Evolutionary conservation across 2,888 invertebrate species (phyloP).

Genomic region (Glyphotaelius pellucidus): DNA sequence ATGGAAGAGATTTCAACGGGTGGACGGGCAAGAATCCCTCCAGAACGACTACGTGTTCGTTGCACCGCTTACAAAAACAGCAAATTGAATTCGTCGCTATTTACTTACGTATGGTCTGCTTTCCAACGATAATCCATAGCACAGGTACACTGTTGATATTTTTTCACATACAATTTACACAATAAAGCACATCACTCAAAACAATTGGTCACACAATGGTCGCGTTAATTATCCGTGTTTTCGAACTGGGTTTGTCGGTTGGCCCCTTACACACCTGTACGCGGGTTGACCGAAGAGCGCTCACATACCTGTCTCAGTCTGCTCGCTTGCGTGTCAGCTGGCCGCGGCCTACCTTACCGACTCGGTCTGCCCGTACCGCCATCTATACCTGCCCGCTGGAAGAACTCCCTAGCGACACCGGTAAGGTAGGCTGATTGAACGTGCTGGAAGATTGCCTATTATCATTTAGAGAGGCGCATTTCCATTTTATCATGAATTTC

Average conservation of each 20-base stretch:
- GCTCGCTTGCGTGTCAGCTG: slow-evolving; percentile 58
- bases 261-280: slow-evolving; percentile 55
- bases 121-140: slow-evolving; percentile 59
- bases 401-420: not conserved
- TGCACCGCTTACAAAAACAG: slow-evolving; percentile 37
- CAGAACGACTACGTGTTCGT: slow-evolving; percentile 56
- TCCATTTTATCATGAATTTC: not conserved
- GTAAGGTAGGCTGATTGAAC: slow-evolving; percentile 35
- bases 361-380: slow-evolving; percentile 25
- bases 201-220: slow-evolving; percentile 53
- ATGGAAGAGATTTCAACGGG: slow-evolving; percentile 57
- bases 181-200: slow-evolving; percentile 52
- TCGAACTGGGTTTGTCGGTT: slow-evolving; percentile 14
- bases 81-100: slow-evolving; percentile 51
- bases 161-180: slow-evolving; percentile 53
- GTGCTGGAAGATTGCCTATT: not conserved
- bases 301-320: slow-evolving; percentile 56
- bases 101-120: slow-evolving; percentile 51
- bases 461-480: slow-evolving; percentile 35
- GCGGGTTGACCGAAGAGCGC: slow-evolving; percentile 52
- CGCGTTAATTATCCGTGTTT: slow-evolving; percentile 46
- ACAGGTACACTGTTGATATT: slow-evolving; percentile 47
- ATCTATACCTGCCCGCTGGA: slow-evolving; percentile 39
- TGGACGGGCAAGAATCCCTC: slow-evolving; percentile 49
- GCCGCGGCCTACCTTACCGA: slow-evolving; percentile 50